A percentile compares a stretch with the other conserved stretches of the same genome.
Conservation (phyloP, 2,797 vertebrate species). For the Chrysocyon brachyurus region DNA sequence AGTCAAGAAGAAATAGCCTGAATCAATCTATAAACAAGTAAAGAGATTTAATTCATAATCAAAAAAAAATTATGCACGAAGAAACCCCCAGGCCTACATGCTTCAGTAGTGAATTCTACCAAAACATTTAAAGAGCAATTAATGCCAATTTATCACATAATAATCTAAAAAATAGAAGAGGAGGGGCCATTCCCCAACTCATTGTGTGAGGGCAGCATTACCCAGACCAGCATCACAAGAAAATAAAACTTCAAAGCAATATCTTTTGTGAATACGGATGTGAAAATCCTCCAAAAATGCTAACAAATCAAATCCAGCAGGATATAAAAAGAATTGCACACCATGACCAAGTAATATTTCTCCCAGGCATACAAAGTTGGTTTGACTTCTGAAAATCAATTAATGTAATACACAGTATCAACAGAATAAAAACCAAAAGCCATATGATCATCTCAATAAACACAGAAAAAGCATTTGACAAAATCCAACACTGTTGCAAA, state of each 20-base stretch:
- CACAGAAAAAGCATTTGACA: neutral
- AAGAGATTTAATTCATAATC: slow-evolving; percentile 27
- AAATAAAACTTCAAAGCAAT: slow-evolving; percentile 39
- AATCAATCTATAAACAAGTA: neutral
- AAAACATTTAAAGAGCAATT: slow-evolving; percentile 51
- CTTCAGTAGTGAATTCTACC: slow-evolving; percentile 18
- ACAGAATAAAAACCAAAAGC: slow-evolving; percentile 41
- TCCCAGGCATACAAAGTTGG: neutral
- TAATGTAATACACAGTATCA: neutral
- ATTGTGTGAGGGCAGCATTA: neutral
- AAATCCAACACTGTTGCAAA: neutral
- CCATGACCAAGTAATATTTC: neutral
- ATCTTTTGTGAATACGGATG: neutral
- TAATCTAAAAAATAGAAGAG: neutral
- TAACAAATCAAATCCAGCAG: neutral
- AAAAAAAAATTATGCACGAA: neutral
- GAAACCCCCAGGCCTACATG: neutral
- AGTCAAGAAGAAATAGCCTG: neutral
- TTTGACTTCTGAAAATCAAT: slow-evolving; percentile 54
- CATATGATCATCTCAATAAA: neutral
- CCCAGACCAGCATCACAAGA: neutral
- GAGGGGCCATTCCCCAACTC: neutral
- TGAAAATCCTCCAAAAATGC: neutral
- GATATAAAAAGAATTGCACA: neutral
- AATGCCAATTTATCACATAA: slow-evolving; percentile 13